phyloP scores from a whole-genome alignment of 2,797 vertebrate genomes.

The Halcyon smyrnensis region DNA sequence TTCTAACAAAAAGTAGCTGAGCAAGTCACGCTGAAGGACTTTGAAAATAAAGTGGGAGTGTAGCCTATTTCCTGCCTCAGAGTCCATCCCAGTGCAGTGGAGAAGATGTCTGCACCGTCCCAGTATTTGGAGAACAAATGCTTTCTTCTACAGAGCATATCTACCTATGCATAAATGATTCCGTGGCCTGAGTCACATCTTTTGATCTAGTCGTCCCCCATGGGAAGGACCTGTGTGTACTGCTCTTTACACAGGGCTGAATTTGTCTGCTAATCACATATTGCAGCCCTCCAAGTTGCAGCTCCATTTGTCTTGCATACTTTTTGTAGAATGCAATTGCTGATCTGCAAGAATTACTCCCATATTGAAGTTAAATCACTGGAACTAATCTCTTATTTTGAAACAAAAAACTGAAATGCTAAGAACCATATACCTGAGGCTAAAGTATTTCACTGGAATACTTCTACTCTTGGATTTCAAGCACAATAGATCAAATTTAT shows the following conservation, averaged over 20 bases:
- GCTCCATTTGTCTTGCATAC: constrained; percentile 32
- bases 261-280: background rate
- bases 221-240: background rate
- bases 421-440: background rate
- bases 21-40: background rate
- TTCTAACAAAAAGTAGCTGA: background rate
- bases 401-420: background rate
- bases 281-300: background rate
- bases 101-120: background rate
- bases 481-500: background rate
- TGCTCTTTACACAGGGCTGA: background rate
- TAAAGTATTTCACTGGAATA: constrained; percentile 8
- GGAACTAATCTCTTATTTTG: constrained; percentile 46
- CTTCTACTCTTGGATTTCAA: background rate
- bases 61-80: background rate
- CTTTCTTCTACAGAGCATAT: background rate
- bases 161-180: background rate
- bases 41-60: background rate
- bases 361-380: constrained; percentile 52
- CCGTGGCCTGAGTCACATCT: background rate
- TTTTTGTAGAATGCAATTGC: constrained; percentile 4
- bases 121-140: background rate
- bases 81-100: too few relatives aligned
- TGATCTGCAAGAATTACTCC: constrained; percentile 42
- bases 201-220: background rate